Evolutionary conservation across 2,888 invertebrate genomes (phyloP).

Genomic region (Trichacis sp.): DNA sequence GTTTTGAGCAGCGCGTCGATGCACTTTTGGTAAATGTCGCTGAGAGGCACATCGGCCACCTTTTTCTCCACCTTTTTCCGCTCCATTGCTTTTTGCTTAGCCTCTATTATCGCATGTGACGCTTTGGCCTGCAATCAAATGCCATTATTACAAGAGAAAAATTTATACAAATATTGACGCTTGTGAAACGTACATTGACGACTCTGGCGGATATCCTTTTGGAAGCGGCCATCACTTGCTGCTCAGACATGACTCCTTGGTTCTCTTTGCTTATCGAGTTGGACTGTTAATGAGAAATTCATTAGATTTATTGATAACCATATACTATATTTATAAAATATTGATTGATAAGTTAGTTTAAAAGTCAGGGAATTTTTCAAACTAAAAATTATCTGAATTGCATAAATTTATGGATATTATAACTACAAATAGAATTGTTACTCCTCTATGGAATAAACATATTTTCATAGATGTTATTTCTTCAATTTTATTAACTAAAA

Average conservation of each 20-base stretch:
- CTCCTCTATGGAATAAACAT: no score
- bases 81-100: constrained; percentile 76
- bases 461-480: no score
- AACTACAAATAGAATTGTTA: no score
- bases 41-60: constrained; percentile 70
- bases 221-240: constrained; percentile 42
- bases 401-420: no score
- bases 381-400: no score
- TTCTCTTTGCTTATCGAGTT: constrained; percentile 47
- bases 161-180: no score
- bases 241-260: constrained; percentile 48
- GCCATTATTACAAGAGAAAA: no score
- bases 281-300: constrained; percentile 49
- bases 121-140: constrained; percentile 32
- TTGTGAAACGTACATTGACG: constrained; percentile 50
- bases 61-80: constrained; percentile 70
- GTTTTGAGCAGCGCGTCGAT: constrained; percentile 73
- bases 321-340: no score
- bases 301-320: no score
- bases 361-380: no score
- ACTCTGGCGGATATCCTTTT: constrained; percentile 51
- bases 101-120: constrained; percentile 73
- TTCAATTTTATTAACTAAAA: no score
- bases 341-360: no score
- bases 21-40: constrained; percentile 80